phyloP scores from a whole-genome alignment of 2,797 vertebrate genomes.

The Cuniculus paca region DNA sequence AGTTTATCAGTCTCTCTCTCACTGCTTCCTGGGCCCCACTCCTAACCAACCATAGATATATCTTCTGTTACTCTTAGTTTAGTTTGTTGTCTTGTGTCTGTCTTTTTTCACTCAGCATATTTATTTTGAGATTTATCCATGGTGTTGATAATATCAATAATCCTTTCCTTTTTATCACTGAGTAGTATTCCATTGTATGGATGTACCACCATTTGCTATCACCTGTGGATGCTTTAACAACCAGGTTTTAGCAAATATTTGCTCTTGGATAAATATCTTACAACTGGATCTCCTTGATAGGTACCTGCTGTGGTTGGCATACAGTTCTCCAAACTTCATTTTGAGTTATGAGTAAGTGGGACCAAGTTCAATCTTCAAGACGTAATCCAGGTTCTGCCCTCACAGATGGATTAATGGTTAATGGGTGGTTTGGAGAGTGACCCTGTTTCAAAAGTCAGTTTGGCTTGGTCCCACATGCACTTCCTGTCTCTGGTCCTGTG shows the following conservation, averaged over 20 bases:
- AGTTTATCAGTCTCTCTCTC: background rate
- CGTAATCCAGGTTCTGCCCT: background rate
- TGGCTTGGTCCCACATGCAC: too few species aligned
- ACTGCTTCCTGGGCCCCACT: too few species aligned
- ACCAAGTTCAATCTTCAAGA: background rate
- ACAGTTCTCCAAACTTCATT: background rate
- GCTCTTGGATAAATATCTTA: background rate
- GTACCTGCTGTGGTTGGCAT: background rate
- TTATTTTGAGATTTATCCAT: background rate
- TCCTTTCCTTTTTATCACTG: background rate
- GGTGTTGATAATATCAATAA: too few species aligned
- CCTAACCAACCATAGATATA: background rate
- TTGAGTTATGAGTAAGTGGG: background rate
- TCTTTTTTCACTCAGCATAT: background rate
- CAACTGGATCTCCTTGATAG: background rate
- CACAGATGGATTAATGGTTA: background rate
- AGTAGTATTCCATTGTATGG: background rate
- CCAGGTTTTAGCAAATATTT: background rate
- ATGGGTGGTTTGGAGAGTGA: background rate
- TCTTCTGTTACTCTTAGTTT: background rate
- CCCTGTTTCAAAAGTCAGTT: background rate
- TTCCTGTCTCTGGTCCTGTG: background rate
- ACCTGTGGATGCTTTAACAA: background rate
- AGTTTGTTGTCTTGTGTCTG: background rate
- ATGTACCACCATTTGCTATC: fast-evolving